Percentiles rank a stretch among this genome's conserved stretches.
Conservation (phyloP, 2,888 invertebrate genomes). For the Eupsilia transversa region DNA sequence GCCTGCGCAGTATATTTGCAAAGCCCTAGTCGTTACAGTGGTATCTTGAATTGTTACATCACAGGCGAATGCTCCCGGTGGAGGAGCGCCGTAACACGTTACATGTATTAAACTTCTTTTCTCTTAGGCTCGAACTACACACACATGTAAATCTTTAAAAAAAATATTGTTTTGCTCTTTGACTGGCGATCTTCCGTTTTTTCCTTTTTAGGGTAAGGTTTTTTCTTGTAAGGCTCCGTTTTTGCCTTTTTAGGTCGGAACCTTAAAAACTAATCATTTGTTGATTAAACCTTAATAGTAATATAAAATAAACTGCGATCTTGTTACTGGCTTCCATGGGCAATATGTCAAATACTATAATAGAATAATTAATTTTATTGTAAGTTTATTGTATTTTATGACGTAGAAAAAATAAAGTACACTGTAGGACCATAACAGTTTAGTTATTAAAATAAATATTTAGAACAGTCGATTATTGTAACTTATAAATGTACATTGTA, state of each 20-base stretch:
- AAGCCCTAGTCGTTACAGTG: not conserved
- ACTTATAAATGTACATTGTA: not conserved
- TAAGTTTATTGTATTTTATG: not conserved
- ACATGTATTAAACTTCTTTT: too few species aligned
- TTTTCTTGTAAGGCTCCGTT: too few species aligned
- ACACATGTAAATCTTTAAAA: too few species aligned
- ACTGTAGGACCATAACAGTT: not conserved
- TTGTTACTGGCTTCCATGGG: not conserved
- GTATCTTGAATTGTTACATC: not conserved
- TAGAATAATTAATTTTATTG: not conserved
- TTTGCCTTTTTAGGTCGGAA: not conserved
- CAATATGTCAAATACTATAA: too few species aligned
- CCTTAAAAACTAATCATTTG: not conserved
- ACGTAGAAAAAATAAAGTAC: not conserved
- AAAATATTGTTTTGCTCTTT: too few species aligned
- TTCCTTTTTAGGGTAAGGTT: too few species aligned
- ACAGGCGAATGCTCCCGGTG: not conserved
- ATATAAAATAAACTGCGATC: not conserved
- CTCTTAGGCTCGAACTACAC: too few species aligned
- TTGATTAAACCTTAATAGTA: not conserved
- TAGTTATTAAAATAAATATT: not conserved
- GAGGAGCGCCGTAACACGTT: too few species aligned
- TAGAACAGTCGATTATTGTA: not conserved
- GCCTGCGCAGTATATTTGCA: not conserved
- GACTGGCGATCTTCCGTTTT: too few species aligned